Evolutionary conservation across 2,888 invertebrate genomes (phyloP).

Genomic region (Acleris holmiana): DNA sequence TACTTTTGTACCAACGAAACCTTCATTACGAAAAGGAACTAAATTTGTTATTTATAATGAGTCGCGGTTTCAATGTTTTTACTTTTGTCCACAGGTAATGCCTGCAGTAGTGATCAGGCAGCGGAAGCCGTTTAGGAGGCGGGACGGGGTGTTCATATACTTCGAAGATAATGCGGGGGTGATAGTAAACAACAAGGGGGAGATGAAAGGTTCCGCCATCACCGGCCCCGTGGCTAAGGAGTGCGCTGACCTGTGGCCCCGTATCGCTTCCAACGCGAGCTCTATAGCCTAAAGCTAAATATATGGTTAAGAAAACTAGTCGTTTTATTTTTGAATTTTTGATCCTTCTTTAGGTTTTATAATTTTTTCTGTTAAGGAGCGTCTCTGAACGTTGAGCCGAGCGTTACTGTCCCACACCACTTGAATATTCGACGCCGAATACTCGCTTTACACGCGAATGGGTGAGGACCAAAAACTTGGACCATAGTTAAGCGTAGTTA

Average conservation of each 20-base stretch:
- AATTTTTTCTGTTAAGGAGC: no score
- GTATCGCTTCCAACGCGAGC: conserved; percentile 99
- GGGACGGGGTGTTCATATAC: conserved; percentile 99
- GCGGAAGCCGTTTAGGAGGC: conserved; percentile 99
- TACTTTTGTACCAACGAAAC: no score
- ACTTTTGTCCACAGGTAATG: conserved; percentile 90
- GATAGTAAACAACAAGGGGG: conserved; percentile 99
- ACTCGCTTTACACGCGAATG: no score
- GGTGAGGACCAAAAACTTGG: no score
- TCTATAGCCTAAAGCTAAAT: conserved; percentile 92
- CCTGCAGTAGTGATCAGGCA: conserved; percentile 99
- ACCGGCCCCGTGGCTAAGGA: conserved; percentile 99
- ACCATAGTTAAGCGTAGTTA: no score
- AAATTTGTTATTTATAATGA: no score
- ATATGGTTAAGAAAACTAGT: conserved; percentile 52
- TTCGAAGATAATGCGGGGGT: conserved; percentile 99
- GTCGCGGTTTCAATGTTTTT: no score
- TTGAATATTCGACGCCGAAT: no score
- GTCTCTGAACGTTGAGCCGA: no score
- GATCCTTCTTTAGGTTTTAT: no score
- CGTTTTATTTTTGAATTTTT: conserved; percentile 38
- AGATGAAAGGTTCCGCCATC: conserved; percentile 99
- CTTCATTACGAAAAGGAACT: no score
- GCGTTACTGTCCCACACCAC: no score
- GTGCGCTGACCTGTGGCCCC: conserved; percentile 99